phyloP scores from a whole-genome alignment of 2,113 vertebrate species.

The Rana temporaria region DNA sequence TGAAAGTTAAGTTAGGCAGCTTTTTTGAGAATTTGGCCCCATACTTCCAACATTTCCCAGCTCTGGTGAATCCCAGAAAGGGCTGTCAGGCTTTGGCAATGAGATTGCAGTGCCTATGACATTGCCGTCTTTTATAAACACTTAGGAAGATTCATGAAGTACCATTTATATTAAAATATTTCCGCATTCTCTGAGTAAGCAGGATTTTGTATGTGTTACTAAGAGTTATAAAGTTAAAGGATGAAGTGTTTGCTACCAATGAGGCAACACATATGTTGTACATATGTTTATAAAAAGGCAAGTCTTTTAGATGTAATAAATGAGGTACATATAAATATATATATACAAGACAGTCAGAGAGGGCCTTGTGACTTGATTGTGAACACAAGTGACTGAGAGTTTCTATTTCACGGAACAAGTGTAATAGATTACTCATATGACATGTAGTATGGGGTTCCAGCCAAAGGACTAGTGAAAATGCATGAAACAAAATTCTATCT shows the following conservation, averaged over 20 bases:
- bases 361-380: not conserved
- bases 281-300: slow-evolving; percentile 26
- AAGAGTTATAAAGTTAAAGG: slow-evolving; percentile 13
- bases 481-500: too few species aligned
- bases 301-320: not conserved
- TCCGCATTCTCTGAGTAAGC: slow-evolving; percentile 14
- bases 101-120: not conserved
- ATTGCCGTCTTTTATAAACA: not conserved
- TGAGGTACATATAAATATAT: not conserved
- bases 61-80: not conserved
- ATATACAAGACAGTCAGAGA: not conserved
- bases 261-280: slow-evolving; percentile 20
- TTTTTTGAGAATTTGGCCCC: not conserved
- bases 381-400: not conserved
- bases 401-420: not conserved
- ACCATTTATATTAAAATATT: slow-evolving; percentile 11
- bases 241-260: slow-evolving; percentile 20
- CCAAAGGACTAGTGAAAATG: too few species aligned
- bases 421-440: not conserved
- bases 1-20: too few species aligned
- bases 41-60: not conserved
- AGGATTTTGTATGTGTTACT: slow-evolving; percentile 2
- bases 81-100: not conserved
- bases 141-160: slow-evolving; percentile 24
- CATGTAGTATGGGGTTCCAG: too few species aligned